These are phyloP conservation scores for Xestobium rufovillosum DNA, from an alignment of 2,888 invertebrate genomes.

Conservation along the genomic window DNA sequence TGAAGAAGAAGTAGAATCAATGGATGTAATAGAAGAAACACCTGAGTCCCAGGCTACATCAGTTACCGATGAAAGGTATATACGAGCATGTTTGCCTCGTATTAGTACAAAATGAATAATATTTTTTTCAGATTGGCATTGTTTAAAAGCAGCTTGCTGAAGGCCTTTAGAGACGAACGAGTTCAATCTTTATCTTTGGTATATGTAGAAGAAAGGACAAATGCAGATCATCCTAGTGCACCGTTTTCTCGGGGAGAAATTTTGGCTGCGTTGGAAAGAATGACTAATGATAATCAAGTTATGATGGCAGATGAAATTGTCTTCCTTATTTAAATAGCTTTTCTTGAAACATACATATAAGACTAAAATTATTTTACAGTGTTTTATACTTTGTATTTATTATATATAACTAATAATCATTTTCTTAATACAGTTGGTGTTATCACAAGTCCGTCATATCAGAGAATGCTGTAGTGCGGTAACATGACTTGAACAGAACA, in stretches of 20 bases:
- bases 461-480: too few species aligned
- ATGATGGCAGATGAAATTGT: conserved; percentile 84
- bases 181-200: conserved; percentile 65
- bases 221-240: conserved; percentile 51
- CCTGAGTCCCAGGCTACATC: conserved; percentile 22
- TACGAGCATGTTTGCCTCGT: too few species aligned
- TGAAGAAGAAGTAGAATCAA: conserved; percentile 8
- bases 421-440: too few species aligned
- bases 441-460: too few species aligned
- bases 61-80: conserved; percentile 43
- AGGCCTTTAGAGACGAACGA: conserved; percentile 69
- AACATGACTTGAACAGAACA: too few species aligned
- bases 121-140: conserved; percentile 46
- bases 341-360: too few species aligned
- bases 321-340: conserved; percentile 71
- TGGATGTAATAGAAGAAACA: conserved; percentile 11
- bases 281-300: conserved; percentile 87
- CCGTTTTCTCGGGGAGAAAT: conserved; percentile 64
- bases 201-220: conserved; percentile 58
- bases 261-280: conserved; percentile 65
- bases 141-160: conserved; percentile 68
- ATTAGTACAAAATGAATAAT: neutral
- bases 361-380: too few species aligned
- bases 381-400: too few species aligned
- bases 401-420: too few species aligned